Base-by-base conservation (phyloP, 2,888 invertebrate genomes). In the Malachius bipustulatus region DNA sequence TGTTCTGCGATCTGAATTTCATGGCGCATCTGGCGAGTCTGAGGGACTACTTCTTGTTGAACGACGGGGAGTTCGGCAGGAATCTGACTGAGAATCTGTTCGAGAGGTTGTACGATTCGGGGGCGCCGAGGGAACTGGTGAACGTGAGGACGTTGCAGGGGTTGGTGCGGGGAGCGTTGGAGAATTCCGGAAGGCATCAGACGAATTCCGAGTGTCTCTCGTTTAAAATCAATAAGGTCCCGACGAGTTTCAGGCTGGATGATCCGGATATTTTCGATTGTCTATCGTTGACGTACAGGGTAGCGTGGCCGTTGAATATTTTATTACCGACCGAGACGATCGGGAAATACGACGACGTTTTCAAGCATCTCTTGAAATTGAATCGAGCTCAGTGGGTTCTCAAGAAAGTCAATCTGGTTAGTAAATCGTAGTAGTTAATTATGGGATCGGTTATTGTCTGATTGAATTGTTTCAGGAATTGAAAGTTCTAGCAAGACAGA, bases 51-150 rank as follows among this genome's bases (percentile, higher is more conserved):
- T 85, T 78, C 56, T 83, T 85, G 48, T 55, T 84, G 14, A 69
- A 82, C 66, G 82, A 85, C 46, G 84, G 84, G 1, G 82, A 84
- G 57, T 85, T 84, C 56, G 77, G 77, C 0, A 71, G 72, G 16
- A 75, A 74, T 44, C 73, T 85, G 10, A 81, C 80, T 19, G 70
- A 74, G 32, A 77, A 76, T 43, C 59, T 85, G 38, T 81, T 82
- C 43, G 64, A 69, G 1, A 75, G 75, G 41, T 56, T 84, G 33
- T 75, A 76, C 35, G 67, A 69, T n/a, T 75, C 73, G 1, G 59
- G 73, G 15, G 67, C 69, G 46, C 81, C 82, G 0, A 64, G 67
- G 9, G 77, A 81, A 48, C 51, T 84, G 38, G 66, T 83, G 38
- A 81, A 82, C 54, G 75, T 71, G 34, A 71, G 75, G 2, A 75